Evolutionary conservation across 2,888 invertebrate species (phyloP).

Genomic region (Tuberolachnus salignus): DNA sequence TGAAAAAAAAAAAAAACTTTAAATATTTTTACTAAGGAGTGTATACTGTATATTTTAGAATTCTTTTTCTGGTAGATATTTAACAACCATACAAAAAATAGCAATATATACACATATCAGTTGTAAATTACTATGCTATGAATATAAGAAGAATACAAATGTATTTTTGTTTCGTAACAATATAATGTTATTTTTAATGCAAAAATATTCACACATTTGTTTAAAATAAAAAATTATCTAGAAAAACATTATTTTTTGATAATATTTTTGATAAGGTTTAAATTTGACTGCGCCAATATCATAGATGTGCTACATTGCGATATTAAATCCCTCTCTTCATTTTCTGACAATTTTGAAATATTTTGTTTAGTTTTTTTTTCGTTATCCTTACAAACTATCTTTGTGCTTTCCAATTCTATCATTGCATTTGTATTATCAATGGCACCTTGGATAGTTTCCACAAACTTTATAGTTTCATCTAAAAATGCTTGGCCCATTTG

Average conservation of each 20-base stretch:
- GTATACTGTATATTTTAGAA: too few species aligned
- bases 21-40: too few species aligned
- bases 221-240: too few species aligned
- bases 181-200: too few species aligned
- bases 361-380: neutral
- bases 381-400: neutral
- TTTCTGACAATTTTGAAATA: neutral
- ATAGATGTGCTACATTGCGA: neutral
- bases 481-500: neutral
- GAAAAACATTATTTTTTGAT: neutral
- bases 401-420: neutral
- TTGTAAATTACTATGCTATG: too few species aligned
- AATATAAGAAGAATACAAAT: too few species aligned
- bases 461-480: neutral
- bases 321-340: slow-evolving; percentile 17
- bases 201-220: too few species aligned
- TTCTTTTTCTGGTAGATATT: too few species aligned
- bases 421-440: neutral
- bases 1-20: too few species aligned
- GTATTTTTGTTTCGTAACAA: too few species aligned
- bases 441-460: neutral
- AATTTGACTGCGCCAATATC: slow-evolving; percentile 5
- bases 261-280: slow-evolving; percentile 1
- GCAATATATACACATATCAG: too few species aligned
- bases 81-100: too few species aligned